phyloP scores from a whole-genome alignment of 1,140 invertebrate species.

The Penaeus chinensis region DNA sequence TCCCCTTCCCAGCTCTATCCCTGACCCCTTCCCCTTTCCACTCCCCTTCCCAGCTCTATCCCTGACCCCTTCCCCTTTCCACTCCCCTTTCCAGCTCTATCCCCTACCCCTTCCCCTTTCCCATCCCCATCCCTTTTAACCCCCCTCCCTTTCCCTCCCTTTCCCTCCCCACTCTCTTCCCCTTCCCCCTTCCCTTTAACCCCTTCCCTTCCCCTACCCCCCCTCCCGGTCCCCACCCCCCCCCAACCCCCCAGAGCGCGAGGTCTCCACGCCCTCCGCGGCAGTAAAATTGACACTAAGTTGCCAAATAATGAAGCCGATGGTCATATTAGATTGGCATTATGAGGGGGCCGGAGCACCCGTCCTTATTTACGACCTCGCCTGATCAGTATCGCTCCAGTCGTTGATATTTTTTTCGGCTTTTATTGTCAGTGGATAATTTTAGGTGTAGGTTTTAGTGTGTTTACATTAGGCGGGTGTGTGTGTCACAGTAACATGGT shows the following conservation, averaged over 20 bases:
- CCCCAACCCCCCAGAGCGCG: background rate
- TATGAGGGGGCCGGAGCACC: constrained; percentile 15
- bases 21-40: background rate
- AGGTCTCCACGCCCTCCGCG: background rate
- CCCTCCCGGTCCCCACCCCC: background rate
- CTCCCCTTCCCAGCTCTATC: background rate
- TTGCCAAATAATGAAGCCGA: constrained; percentile 24
- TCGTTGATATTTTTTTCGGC: constrained; percentile 15
- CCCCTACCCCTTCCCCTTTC: background rate
- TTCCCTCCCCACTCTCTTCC: background rate
- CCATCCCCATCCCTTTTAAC: background rate
- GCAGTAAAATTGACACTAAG: constrained; percentile 29
- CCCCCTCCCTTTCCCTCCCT: background rate
- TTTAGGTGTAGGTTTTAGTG: constrained; percentile 29
- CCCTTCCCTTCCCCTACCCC: background rate
- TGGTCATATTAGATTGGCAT: constrained; percentile 21
- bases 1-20: constrained; percentile 17
- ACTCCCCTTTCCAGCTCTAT: background rate
- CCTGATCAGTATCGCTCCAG: background rate
- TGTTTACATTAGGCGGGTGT: constrained; percentile 1
- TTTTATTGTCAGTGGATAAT: constrained; percentile 21
- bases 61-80: background rate
- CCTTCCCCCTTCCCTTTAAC: background rate
- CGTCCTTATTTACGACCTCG: constrained; percentile 10
- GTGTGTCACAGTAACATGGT: background rate